These are phyloP conservation scores for Lasioglossum calceatum DNA, from an alignment of 2,888 invertebrate species.

Conservation along the genomic window DNA sequence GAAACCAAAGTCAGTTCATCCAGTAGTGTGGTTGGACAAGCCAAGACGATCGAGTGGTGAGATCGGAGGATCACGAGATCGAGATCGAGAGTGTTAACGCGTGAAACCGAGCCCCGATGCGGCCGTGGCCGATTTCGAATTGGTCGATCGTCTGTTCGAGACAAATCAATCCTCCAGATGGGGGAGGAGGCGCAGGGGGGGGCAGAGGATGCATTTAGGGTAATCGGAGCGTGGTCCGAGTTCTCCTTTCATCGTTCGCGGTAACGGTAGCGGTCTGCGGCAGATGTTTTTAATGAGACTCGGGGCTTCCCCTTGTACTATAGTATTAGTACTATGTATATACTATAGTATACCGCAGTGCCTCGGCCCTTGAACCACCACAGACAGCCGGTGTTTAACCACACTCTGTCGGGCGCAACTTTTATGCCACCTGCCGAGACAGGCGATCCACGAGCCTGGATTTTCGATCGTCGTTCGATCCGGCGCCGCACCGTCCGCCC, in stretches of 20 bases:
- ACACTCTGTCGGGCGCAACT: constrained; percentile 51
- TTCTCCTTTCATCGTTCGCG: constrained; percentile 37
- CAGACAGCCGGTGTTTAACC: constrained; percentile 66
- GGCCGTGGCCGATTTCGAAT: background rate
- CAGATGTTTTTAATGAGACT: constrained; percentile 71
- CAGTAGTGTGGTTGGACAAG: no score
- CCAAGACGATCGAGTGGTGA: no score
- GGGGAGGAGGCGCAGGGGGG: background rate
- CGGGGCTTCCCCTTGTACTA: constrained; percentile 25
- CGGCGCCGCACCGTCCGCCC: background rate
- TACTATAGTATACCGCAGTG: background rate
- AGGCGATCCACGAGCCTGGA: constrained; percentile 27
- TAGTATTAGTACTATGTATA: background rate
- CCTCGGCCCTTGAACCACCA: constrained; percentile 37
- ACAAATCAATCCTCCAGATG: background rate
- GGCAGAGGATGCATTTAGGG: background rate
- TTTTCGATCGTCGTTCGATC: constrained; percentile 32
- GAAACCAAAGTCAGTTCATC: no score
- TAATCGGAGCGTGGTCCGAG: constrained; percentile 15
- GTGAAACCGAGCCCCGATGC: background rate
- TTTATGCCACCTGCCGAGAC: constrained; percentile 72
- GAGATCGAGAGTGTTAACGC: constrained; percentile 8
- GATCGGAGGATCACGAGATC: background rate
- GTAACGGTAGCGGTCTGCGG: constrained; percentile 62
- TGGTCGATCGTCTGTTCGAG: constrained; percentile 6